phyloP scores from a whole-genome alignment of 2,888 invertebrate species.

The Caenorhabditis sp. region DNA sequence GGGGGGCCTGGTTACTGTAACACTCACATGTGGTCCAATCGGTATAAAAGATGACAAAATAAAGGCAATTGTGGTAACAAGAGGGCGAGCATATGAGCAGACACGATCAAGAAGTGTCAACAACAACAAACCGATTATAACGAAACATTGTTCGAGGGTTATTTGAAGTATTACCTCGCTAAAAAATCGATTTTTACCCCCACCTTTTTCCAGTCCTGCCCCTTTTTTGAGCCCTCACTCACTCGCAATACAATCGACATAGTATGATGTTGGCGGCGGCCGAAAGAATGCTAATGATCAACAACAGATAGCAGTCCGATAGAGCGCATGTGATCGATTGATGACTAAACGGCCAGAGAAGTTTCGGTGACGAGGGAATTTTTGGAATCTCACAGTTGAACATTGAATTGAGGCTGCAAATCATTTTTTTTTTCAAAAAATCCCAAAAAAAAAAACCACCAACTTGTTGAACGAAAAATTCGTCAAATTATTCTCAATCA shows the following conservation, averaged over 20 bases:
- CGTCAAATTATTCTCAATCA: constrained; percentile 91
- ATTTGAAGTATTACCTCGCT: constrained; percentile 58
- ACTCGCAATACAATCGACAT: constrained; percentile 62
- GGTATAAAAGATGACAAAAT: constrained; percentile 77
- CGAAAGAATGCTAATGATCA: constrained; percentile 60
- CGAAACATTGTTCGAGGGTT: constrained; percentile 59
- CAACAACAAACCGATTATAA: constrained; percentile 53
- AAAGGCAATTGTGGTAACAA: constrained; percentile 81
- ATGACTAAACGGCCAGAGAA: constrained; percentile 63
- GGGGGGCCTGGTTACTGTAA: too few species aligned
- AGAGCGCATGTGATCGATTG: constrained; percentile 59
- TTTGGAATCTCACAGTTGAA: constrained; percentile 63
- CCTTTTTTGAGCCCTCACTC: constrained; percentile 13
- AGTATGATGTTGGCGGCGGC: constrained; percentile 61
- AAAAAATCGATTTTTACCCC: not conserved
- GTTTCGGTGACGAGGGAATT: constrained; percentile 61
- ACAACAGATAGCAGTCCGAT: constrained; percentile 61
- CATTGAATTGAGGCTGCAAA: constrained; percentile 62
- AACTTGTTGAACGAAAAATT: constrained; percentile 78
- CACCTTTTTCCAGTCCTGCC: too few species aligned
- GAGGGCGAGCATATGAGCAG: constrained; percentile 74
- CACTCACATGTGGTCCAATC: constrained; percentile 67
- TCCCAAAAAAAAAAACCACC: too few species aligned
- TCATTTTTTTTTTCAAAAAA: too few species aligned
- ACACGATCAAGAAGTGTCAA: constrained; percentile 56